Evolutionary conservation across 2,113 vertebrate species (phyloP).

Genomic region (Acanthisitta chloris): DNA sequence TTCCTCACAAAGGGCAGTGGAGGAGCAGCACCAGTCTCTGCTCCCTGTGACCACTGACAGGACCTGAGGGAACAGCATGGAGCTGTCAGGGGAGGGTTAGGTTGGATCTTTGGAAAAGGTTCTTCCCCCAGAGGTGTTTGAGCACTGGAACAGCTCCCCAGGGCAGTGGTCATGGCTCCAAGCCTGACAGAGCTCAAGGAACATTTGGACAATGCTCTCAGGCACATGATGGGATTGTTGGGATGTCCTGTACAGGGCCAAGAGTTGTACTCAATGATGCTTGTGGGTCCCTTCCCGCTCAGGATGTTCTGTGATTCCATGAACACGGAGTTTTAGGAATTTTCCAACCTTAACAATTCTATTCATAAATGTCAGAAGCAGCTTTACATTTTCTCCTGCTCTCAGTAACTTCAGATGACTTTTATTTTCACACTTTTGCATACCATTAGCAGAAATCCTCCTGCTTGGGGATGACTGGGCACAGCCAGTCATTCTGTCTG

Average conservation of each 20-base stretch:
- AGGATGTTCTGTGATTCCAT: neutral
- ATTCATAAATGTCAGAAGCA: neutral
- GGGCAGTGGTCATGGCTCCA: neutral
- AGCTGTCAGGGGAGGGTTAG: neutral
- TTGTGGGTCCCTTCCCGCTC: neutral
- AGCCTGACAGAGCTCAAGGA: neutral
- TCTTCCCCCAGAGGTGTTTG: neutral
- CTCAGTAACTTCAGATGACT: neutral
- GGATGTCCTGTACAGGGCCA: neutral
- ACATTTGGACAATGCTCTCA: too few species aligned
- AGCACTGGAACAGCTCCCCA: neutral
- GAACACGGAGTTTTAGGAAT: too few species aligned
- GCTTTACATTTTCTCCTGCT: neutral
- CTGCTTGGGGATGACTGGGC: neutral
- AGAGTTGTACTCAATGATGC: neutral
- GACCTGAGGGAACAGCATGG: neutral
- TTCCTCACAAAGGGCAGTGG: too few species aligned
- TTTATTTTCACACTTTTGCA: neutral
- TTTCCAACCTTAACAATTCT: too few species aligned
- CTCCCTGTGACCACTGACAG: too few species aligned
- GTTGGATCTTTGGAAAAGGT: neutral
- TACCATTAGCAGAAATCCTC: neutral
- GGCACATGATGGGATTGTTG: neutral
- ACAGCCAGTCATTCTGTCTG: neutral
- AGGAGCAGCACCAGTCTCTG: too few species aligned